Percentiles rank a stretch among this genome's conserved stretches.
Evolutionary conservation across 2,888 invertebrate species (phyloP).

Genomic region (Barypeithes pellucidus): DNA sequence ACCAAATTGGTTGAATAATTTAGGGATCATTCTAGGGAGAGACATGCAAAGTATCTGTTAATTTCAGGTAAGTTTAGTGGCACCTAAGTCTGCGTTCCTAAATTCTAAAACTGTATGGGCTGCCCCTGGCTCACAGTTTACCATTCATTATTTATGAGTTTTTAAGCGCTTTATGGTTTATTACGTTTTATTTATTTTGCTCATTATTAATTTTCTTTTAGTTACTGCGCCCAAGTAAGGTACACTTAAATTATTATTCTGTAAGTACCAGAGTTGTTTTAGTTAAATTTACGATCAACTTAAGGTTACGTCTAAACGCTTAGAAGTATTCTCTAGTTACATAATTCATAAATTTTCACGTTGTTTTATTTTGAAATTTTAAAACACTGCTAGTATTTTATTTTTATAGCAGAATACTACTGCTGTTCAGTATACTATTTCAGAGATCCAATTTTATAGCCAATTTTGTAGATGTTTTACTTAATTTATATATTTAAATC

Average conservation of each 20-base stretch:
- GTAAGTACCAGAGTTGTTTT: not conserved
- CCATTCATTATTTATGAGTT: slow-evolving; percentile 36
- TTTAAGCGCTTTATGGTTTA: slow-evolving; percentile 19
- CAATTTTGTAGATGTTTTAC: too few relatives aligned
- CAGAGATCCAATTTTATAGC: not conserved
- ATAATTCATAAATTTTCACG: not conserved
- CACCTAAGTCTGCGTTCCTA: too few relatives aligned
- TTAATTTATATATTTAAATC: too few relatives aligned
- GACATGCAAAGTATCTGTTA: too few relatives aligned
- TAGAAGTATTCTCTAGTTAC: not conserved
- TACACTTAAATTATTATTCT: slow-evolving; percentile 2
- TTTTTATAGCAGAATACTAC: not conserved
- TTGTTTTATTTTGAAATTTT: not conserved
- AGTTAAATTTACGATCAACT: slow-evolving; percentile 5
- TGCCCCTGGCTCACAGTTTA: not conserved
- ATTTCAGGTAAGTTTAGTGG: too few relatives aligned
- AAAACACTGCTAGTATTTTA: not conserved
- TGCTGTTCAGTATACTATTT: not conserved
- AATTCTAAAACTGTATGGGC: too few relatives aligned
- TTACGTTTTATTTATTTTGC: slow-evolving; percentile 21
- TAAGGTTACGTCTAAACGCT: slow-evolving; percentile 7
- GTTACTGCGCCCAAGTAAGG: not conserved
- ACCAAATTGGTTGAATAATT: too few relatives aligned
- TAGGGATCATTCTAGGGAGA: too few relatives aligned
- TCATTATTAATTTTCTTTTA: slow-evolving; percentile 10